A percentile compares a stretch with the other conserved stretches of the same genome.
These are phyloP conservation scores for Papilio elwesi DNA, from an alignment of 2,888 invertebrate species.

Conservation along the genomic window DNA sequence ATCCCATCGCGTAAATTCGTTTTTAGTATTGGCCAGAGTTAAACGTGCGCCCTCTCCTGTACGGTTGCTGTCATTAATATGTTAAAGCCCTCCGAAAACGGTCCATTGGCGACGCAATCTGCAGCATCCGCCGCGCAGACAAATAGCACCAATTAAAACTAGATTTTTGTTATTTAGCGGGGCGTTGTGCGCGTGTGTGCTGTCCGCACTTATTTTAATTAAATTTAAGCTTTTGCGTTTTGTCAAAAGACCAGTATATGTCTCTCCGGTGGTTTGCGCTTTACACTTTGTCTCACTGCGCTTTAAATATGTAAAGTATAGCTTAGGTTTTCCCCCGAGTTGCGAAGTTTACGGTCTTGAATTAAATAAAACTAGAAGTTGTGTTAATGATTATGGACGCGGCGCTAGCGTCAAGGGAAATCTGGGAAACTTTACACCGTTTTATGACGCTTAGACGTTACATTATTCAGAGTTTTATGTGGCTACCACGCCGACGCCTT, in stretches of 20 bases:
- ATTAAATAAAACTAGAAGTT: constrained; percentile 57
- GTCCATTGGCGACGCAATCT: constrained; percentile 55
- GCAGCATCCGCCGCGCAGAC: constrained; percentile 54
- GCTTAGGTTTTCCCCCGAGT: constrained; percentile 49
- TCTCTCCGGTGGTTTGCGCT: constrained; percentile 53
- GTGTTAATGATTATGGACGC: constrained; percentile 59
- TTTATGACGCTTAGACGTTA: constrained; percentile 32
- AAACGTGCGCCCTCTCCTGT: constrained; percentile 47
- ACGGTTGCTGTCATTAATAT: constrained; percentile 51
- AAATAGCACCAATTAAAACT: constrained; percentile 69
- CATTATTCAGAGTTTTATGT: constrained; percentile 40
- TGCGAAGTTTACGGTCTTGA: constrained; percentile 50
- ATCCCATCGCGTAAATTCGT: constrained; percentile 26
- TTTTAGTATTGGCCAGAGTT: constrained; percentile 28
- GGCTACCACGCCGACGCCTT: constrained; percentile 44
- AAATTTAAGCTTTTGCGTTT: constrained; percentile 75
- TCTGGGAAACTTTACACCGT: constrained; percentile 51
- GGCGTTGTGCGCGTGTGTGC: constrained; percentile 53
- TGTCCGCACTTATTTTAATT: constrained; percentile 61
- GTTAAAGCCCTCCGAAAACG: constrained; percentile 53
- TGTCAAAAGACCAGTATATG: constrained; percentile 61
- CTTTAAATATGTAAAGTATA: constrained; percentile 59
- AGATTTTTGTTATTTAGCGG: constrained; percentile 69
- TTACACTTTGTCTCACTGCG: constrained; percentile 65
- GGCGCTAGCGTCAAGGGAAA: constrained; percentile 67